phyloP scores from a whole-genome alignment of 2,113 vertebrate genomes.

The Etia nguti region DNA sequence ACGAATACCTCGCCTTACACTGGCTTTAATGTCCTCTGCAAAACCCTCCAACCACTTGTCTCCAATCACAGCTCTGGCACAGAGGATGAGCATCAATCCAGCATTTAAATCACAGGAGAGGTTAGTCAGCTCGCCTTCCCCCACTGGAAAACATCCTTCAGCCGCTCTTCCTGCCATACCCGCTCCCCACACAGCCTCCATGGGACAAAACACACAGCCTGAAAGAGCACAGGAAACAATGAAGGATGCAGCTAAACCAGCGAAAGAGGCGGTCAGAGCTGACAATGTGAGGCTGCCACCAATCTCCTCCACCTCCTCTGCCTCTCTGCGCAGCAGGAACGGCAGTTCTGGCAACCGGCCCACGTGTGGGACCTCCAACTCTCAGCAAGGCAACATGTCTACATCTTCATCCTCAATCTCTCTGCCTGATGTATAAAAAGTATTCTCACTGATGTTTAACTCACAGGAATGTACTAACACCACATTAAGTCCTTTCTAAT shows the following conservation, averaged over 20 bases:
- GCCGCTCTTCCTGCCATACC: neutral
- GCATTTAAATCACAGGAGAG: neutral
- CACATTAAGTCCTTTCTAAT: neutral
- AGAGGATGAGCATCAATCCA: slow-evolving; percentile 28
- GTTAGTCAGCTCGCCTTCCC: neutral
- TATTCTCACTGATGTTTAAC: neutral
- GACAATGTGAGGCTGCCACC: slow-evolving; percentile 55
- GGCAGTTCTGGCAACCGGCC: neutral
- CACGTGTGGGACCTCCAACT: neutral
- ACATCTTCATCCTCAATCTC: neutral
- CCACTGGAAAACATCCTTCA: neutral
- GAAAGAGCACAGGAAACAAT: neutral
- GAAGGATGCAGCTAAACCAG: neutral
- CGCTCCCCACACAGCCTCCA: neutral
- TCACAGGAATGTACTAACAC: neutral
- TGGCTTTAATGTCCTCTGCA: slow-evolving; percentile 38
- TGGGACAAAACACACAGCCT: neutral
- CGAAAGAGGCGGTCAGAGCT: neutral
- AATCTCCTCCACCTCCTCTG: slow-evolving; percentile 19
- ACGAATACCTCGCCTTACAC: slow-evolving; percentile 49
- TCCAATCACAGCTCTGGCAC: slow-evolving; percentile 33
- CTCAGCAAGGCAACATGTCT: neutral
- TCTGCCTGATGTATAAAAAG: neutral
- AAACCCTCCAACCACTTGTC: slow-evolving; percentile 30
- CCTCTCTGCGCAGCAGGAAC: neutral